Evolutionary conservation across 2,113 vertebrate genomes (phyloP).

Genomic region (Hippocampus comes): DNA sequence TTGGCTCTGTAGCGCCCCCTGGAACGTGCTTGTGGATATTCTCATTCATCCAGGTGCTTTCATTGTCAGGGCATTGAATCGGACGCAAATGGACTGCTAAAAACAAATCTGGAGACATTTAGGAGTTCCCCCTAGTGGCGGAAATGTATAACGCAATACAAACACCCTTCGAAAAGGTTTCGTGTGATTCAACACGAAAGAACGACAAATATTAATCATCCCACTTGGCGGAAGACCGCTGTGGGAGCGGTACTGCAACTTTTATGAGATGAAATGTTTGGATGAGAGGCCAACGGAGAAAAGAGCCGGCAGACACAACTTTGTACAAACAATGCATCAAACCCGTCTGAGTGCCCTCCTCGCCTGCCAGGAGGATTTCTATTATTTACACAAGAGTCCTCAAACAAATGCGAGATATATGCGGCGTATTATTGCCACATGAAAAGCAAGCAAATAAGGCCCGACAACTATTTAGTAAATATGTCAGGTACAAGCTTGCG

Average conservation of each 20-base stretch:
- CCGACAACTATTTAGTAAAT: conserved; percentile 20
- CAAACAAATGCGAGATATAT: conserved; percentile 30
- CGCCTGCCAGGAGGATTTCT: conserved; percentile 33
- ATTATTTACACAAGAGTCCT: conserved; percentile 21
- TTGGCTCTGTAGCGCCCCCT: too few relatives aligned
- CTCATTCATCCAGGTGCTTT: too few relatives aligned
- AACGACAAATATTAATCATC: neutral
- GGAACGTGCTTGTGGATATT: too few relatives aligned
- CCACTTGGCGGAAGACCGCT: neutral
- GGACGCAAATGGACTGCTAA: too few relatives aligned
- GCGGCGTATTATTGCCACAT: conserved; percentile 9
- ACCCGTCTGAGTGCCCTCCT: neutral
- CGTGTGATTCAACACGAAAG: neutral
- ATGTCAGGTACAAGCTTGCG: neutral
- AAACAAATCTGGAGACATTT: neutral
- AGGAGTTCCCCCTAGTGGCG: neutral
- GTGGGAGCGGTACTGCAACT: neutral
- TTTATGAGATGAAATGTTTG: neutral
- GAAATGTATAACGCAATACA: neutral
- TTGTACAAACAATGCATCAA: conserved; percentile 2
- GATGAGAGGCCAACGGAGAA: neutral
- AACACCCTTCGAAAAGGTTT: neutral
- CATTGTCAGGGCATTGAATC: too few relatives aligned
- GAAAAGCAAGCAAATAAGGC: conserved; percentile 26
- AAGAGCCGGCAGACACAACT: neutral